These are phyloP conservation scores for Epizoanthus rinbou DNA, from an alignment of 92 coral and sea anemone genomes.

Conservation along the genomic window DNA sequence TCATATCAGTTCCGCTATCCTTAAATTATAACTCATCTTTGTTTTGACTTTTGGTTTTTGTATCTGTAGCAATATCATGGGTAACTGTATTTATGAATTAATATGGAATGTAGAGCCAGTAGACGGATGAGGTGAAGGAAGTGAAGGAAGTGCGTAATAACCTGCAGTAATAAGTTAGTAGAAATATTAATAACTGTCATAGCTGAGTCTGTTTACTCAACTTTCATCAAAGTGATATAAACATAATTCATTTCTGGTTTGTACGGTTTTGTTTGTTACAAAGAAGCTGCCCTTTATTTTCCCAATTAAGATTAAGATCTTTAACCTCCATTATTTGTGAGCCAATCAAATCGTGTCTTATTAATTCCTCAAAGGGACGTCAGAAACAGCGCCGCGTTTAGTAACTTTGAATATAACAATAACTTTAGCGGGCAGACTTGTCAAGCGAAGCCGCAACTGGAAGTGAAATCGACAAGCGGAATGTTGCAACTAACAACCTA, in stretches of 20 bases:
- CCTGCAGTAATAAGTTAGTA: neutral
- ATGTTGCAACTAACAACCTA: constrained; percentile 17
- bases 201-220: constrained; percentile 11
- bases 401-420: constrained; percentile 23
- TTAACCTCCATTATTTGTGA: constrained; percentile 10
- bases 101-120: too few relatives aligned
- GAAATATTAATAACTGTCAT: neutral
- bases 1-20: neutral
- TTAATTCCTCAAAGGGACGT: constrained; percentile 39
- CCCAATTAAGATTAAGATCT: constrained; percentile 3
- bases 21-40: neutral
- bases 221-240: neutral
- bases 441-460: neutral
- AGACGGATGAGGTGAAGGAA: neutral
- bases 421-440: neutral
- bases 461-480: constrained; percentile 20
- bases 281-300: constrained; percentile 16
- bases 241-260: constrained; percentile 4
- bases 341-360: constrained; percentile 22
- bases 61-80: neutral
- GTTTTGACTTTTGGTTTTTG: neutral
- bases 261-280: constrained; percentile 27
- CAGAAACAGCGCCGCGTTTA: constrained; percentile 20
- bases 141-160: neutral
- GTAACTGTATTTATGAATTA: neutral